Conservation (phyloP, 1,140 invertebrate species). For the Tetragnatha versicolor region DNA sequence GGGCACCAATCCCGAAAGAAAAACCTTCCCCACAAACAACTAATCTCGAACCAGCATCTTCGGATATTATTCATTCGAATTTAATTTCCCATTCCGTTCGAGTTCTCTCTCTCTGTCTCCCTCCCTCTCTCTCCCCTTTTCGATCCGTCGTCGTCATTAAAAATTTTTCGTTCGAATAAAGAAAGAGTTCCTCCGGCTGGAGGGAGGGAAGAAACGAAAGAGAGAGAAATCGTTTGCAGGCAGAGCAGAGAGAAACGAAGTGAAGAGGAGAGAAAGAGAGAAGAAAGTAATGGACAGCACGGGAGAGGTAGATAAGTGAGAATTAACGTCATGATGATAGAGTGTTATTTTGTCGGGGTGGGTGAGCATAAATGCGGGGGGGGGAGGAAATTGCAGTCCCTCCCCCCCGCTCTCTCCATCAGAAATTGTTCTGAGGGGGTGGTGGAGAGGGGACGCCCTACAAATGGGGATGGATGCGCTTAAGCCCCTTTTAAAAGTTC, state of each 20-base stretch:
- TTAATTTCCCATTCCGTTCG: too few relatives aligned
- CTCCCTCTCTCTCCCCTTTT: too few relatives aligned
- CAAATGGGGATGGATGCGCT: neutral
- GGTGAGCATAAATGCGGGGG: neutral
- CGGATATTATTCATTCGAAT: too few relatives aligned
- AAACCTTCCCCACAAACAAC: too few relatives aligned
- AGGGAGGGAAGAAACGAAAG: too few relatives aligned
- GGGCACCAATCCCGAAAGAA: too few relatives aligned
- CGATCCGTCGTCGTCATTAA: too few relatives aligned
- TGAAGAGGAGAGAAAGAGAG: slow-evolving; percentile 3
- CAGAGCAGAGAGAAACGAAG: neutral
- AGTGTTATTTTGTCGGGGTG: slow-evolving; percentile 49
- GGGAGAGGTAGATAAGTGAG: slow-evolving; percentile 44
- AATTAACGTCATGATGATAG: slow-evolving; percentile 49
- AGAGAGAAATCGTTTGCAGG: neutral
- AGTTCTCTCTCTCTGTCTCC: too few relatives aligned
- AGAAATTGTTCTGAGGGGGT: slow-evolving; percentile 21
- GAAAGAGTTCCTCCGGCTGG: too few relatives aligned
- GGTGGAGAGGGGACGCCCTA: too few relatives aligned
- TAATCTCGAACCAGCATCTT: too few relatives aligned
- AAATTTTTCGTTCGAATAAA: too few relatives aligned
- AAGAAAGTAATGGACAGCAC: slow-evolving; percentile 35
- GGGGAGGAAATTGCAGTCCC: slow-evolving; percentile 21
- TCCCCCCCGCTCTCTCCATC: slow-evolving; percentile 11
- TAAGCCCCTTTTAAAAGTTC: slow-evolving; percentile 22